Percentiles rank a stretch among this genome's conserved stretches.
phyloP scores from a whole-genome alignment of 1,140 invertebrate species.

The Phymorhynchus buccinoides region DNA sequence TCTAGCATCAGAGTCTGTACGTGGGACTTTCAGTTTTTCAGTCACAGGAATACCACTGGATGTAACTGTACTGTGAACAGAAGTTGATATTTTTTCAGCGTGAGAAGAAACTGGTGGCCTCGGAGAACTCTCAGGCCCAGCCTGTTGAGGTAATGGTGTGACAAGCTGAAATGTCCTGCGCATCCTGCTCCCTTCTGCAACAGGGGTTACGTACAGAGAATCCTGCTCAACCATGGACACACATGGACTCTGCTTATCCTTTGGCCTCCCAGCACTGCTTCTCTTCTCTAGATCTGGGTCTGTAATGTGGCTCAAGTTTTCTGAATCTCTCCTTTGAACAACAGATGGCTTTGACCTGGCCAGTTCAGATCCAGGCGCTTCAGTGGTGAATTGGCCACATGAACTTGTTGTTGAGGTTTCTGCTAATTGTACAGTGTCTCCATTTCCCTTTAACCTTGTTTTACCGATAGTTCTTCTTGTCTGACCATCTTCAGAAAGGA shows the following conservation, averaged over 20 bases:
- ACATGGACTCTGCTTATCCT: not conserved
- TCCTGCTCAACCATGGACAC: constrained; percentile 32
- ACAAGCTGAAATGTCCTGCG: constrained; percentile 35
- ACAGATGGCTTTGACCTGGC: not conserved
- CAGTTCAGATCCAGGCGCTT: not conserved
- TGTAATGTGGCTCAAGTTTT: not conserved
- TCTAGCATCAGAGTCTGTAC: not conserved
- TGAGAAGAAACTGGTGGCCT: not conserved
- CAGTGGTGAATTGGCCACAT: too few relatives aligned
- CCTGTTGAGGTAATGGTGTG: constrained; percentile 10
- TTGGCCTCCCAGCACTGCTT: not conserved
- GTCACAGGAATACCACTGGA: not conserved
- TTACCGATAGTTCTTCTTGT: not conserved
- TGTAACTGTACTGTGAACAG: not conserved
- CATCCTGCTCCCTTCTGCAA: not conserved
- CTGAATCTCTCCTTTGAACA: not conserved
- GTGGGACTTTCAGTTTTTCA: not conserved
- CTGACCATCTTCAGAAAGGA: not conserved
- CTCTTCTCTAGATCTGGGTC: not conserved
- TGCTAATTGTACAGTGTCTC: not conserved
- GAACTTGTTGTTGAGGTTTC: not conserved
- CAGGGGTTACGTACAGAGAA: constrained; percentile 37
- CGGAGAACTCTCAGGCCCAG: not conserved
- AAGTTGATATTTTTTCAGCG: not conserved
- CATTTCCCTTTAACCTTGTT: not conserved